Base-by-base conservation (phyloP, 2,888 invertebrate genomes). In the Netelia virgata region DNA sequence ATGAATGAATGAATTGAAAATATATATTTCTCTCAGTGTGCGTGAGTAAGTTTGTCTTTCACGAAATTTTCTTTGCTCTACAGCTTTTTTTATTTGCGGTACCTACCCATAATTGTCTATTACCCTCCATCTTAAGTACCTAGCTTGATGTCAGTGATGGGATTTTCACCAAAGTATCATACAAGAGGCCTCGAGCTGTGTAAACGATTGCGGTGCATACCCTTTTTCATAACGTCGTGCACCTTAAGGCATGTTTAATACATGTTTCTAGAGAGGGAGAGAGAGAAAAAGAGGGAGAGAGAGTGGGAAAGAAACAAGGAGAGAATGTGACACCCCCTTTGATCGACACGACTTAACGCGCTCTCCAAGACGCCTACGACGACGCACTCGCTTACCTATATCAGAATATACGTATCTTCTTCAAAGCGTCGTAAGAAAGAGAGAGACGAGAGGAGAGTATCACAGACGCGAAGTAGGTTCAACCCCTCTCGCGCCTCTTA, bases 241-340 rank as follows among this genome's bases (percentile, higher is more conserved):
- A n/a, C 55, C 64, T 68, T 47, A 59, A 68, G 36, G 50, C 16
- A 41, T 20, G 9, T n/a, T n/a, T n/a, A n/a, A 53, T 64, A 8
- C 16, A 77, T n/a, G 16, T 9, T 18, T 3, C 9, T 20, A 57
- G 18, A 20, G 57, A 18, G 1, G 57, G 20, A 57, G 20, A 57
- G 57, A 20, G 55, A 55, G 55, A 16, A 1, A n/a, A n/a, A n/a
- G n/a, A 53, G 53, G 1, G 73, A 78, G 87, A 87, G 73, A 82
- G 82, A 84, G 86, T 79, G 57, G 61, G 70, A 86, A 70, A 79
- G 55, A 75, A 63, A 41, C 55, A 55, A 63, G 74, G 66, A 76
- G 72, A 75, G 79, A 66, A 55, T 66, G 81, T 70, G 72, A 55
- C 68, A 28, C 69, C 72, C 64, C 43, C 36, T 66, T 79, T 28